A percentile compares a stretch with the other conserved stretches of the same genome.
These are phyloP conservation scores for Toxostoma redivivum DNA, from an alignment of 2,113 vertebrate genomes.

Conservation along the genomic window DNA sequence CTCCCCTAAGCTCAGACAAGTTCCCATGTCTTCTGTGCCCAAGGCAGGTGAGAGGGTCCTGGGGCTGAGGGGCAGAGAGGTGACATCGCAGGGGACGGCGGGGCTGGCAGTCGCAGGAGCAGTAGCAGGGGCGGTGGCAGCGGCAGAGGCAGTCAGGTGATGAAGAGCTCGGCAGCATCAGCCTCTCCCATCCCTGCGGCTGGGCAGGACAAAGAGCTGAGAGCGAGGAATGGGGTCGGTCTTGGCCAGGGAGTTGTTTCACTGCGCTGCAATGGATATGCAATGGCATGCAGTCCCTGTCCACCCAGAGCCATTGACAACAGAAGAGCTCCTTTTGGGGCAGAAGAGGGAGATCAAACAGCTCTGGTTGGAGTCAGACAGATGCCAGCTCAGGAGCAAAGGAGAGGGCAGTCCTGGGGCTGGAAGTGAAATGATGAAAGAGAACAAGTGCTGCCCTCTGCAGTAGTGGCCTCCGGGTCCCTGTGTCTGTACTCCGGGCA, in stretches of 20 bases:
- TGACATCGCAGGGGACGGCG: rapidly evolving
- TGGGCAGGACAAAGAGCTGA: background rate
- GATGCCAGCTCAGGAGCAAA: background rate
- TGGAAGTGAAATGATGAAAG: background rate
- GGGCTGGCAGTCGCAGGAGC: background rate
- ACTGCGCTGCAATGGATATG: background rate
- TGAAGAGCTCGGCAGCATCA: background rate
- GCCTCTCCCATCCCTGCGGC: rapidly evolving
- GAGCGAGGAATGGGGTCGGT: rapidly evolving
- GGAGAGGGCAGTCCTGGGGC: background rate
- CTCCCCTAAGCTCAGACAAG: too few relatives aligned
- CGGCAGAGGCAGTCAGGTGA: background rate
- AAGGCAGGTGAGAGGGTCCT: background rate
- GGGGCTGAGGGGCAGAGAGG: background rate
- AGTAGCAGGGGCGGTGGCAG: background rate
- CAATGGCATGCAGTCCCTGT: background rate
- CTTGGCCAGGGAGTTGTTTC: rapidly evolving
- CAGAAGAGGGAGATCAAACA: background rate
- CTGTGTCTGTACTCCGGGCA: rapidly evolving
- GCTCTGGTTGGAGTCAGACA: background rate
- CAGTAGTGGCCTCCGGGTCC: rapidly evolving
- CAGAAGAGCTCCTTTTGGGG: background rate
- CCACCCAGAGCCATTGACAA: background rate
- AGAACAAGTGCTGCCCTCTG: background rate
- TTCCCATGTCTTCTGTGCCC: background rate